A percentile compares a stretch with the other conserved stretches of the same genome.
Evolutionary conservation across 2,113 vertebrate species (phyloP).

Genomic region (Amazona vittata): DNA sequence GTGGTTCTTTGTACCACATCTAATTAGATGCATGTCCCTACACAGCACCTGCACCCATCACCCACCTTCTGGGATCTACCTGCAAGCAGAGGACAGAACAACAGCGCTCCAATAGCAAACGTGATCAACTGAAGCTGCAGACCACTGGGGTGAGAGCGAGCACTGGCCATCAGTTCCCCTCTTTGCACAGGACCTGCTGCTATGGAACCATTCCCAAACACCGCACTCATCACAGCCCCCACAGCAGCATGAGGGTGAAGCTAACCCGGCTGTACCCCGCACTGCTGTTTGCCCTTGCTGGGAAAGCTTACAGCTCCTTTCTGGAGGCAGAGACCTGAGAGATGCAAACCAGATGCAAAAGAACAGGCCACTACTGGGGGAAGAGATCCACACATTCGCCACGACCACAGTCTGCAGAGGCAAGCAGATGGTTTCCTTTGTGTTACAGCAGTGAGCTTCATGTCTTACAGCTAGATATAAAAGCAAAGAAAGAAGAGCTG

Average conservation of each 20-base stretch:
- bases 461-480: neutral
- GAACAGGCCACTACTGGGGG: neutral
- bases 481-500: neutral
- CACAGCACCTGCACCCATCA: neutral
- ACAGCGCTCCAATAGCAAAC: rapidly evolving
- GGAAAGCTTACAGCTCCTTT: neutral
- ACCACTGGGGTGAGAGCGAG: neutral
- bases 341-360: neutral
- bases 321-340: neutral
- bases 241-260: neutral
- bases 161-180: neutral
- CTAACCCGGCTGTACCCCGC: neutral
- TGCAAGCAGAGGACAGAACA: neutral
- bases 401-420: neutral
- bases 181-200: neutral
- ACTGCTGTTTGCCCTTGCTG: neutral
- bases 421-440: slow-evolving; percentile 2
- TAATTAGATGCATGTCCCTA: rapidly evolving
- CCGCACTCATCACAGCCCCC: neutral
- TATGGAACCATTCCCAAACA: rapidly evolving
- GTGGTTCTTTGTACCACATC: neutral
- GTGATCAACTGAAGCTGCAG: neutral
- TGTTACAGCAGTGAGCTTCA: neutral
- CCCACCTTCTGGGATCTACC: neutral
- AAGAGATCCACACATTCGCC: neutral